Percentiles rank a stretch among this genome's conserved stretches.
These are phyloP conservation scores for Eupeodes corollae DNA, from an alignment of 1,140 invertebrate genomes.

Conservation along the genomic window DNA sequence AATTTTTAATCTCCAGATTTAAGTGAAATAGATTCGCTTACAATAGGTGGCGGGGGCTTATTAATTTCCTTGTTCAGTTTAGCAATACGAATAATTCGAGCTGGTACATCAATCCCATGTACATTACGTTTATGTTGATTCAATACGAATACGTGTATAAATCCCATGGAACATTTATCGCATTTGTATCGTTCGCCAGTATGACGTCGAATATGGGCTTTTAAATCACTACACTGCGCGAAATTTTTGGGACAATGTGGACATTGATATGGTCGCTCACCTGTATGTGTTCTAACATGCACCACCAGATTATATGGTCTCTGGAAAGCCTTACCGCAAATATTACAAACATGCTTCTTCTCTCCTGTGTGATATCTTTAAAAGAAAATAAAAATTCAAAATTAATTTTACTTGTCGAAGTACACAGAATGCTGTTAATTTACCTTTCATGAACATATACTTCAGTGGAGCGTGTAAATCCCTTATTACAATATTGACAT, in stretches of 20 bases:
- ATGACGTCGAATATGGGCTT: neutral
- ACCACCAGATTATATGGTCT: neutral
- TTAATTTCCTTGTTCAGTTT: no score
- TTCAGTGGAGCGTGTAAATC: slow-evolving; percentile 40
- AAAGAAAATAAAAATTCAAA: slow-evolving; percentile 1
- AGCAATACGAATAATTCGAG: neutral
- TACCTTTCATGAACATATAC: slow-evolving; percentile 37
- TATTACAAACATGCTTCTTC: neutral
- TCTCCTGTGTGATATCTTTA: no score
- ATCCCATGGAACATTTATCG: neutral
- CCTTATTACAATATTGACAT: slow-evolving; percentile 37
- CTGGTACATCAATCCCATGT: neutral
- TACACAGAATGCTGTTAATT: neutral
- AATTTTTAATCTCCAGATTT: no score
- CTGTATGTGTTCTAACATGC: neutral
- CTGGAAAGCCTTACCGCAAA: neutral
- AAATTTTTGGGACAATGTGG: neutral
- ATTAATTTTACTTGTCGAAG: neutral
- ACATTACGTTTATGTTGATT: neutral
- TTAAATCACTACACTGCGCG: neutral
- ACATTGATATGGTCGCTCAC: neutral
- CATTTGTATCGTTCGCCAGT: neutral
- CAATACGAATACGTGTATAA: neutral
- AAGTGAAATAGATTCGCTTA: no score
- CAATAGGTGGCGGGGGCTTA: no score